Conservation (phyloP, 2,888 invertebrate genomes). For the Tinea semifulvella region DNA sequence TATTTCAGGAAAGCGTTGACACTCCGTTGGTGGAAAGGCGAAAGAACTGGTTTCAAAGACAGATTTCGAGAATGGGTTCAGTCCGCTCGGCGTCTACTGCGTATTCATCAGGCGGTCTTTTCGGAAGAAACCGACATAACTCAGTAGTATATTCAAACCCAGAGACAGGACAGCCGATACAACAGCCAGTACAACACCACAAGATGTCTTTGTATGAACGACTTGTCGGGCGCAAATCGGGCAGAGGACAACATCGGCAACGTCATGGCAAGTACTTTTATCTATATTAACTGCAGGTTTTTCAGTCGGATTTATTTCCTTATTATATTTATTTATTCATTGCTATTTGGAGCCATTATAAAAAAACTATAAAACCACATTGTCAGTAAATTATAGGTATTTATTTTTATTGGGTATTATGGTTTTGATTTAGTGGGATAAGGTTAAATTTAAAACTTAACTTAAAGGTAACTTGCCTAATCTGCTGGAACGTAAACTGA, state of each 20-base stretch:
- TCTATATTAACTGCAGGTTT: not conserved
- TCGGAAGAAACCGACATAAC: constrained; percentile 80
- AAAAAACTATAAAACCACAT: too few species aligned
- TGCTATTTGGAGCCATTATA: too few species aligned
- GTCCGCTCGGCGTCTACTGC: constrained; percentile 86
- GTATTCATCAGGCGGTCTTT: constrained; percentile 80
- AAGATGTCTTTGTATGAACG: constrained; percentile 88
- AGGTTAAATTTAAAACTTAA: too few species aligned
- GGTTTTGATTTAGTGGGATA: too few species aligned
- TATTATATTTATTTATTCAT: too few species aligned
- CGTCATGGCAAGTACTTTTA: constrained; percentile 74
- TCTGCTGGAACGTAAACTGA: too few species aligned
- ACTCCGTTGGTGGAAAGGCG: constrained; percentile 86
- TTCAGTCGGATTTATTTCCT: not conserved
- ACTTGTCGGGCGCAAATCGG: constrained; percentile 82
- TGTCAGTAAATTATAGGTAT: too few species aligned
- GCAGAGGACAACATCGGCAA: constrained; percentile 72
- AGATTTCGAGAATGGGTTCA: constrained; percentile 87
- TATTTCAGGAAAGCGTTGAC: constrained; percentile 84
- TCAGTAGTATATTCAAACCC: constrained; percentile 77
- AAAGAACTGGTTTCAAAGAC: constrained; percentile 89
- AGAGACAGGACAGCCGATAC: constrained; percentile 61
- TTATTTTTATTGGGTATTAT: too few species aligned
- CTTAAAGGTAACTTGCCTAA: too few species aligned
- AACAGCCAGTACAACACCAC: constrained; percentile 49